Evolutionary conservation across 2,888 invertebrate genomes (phyloP).

Genomic region (Diaprepes abbreviatus): DNA sequence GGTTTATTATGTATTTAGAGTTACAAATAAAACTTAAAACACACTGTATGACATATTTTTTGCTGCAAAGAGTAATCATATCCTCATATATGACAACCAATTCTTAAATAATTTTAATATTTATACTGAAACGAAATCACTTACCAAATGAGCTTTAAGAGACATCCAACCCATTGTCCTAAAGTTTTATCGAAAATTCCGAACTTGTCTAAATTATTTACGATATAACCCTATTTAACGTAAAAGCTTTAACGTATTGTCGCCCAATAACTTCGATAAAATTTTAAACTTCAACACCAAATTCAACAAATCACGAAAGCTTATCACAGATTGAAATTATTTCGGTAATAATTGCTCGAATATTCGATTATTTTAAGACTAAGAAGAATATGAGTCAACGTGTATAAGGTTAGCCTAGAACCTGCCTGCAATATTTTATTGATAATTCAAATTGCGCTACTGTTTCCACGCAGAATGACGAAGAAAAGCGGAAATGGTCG

Average conservation of each 20-base stretch:
- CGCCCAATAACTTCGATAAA: conserved; percentile 1
- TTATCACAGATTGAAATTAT: conserved; percentile 50
- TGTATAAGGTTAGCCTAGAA: conserved; percentile 45
- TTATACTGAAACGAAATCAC: conserved; percentile 56
- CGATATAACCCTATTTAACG: conserved; percentile 19
- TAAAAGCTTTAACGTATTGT: conserved; percentile 31
- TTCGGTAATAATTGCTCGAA: conserved; percentile 7
- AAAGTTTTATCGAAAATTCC: not conserved
- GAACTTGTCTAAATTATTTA: conserved; percentile 6
- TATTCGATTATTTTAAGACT: not conserved
- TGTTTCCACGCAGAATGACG: conserved; percentile 26
- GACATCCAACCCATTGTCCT: conserved; percentile 72
- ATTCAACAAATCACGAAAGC: conserved; percentile 47
- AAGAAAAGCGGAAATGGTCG: conserved; percentile 26
- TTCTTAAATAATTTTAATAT: too few species aligned
- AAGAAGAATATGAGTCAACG: conserved; percentile 20
- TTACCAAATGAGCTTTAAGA: conserved; percentile 72
- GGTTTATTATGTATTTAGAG: too few species aligned
- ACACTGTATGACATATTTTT: too few species aligned
- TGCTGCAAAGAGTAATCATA: too few species aligned
- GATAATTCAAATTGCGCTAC: conserved; percentile 37
- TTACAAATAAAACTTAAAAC: too few species aligned
- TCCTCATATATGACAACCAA: too few species aligned
- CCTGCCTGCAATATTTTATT: conserved; percentile 30
- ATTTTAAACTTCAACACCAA: conserved; percentile 24